Conservation (phyloP, 2,797 vertebrate species). For the Urosaurus nigricauda region DNA sequence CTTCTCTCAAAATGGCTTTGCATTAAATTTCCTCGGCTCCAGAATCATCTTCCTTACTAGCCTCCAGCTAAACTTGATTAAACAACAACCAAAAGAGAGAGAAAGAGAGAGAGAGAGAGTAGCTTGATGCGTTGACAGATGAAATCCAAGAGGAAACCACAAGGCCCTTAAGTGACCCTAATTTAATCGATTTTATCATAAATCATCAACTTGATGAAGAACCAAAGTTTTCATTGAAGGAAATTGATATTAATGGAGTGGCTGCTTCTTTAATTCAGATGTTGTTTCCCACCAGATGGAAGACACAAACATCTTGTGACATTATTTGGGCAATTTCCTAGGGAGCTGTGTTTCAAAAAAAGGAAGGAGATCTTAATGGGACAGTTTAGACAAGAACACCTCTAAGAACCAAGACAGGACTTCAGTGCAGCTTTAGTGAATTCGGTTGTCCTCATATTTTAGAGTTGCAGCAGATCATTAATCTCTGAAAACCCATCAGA, state of each 20-base stretch:
- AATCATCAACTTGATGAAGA: conserved; percentile 91
- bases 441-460: background rate
- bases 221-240: conserved; percentile 83
- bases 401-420: background rate
- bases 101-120: conserved; percentile 49
- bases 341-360: background rate
- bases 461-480: background rate
- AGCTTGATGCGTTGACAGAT: conserved; percentile 79
- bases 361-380: background rate
- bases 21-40: conserved; percentile 80
- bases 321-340: conserved; percentile 3
- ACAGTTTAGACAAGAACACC: background rate
- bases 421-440: background rate
- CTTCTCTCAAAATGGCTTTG: conserved; percentile 79
- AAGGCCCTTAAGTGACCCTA: conserved; percentile 82
- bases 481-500: accelerated
- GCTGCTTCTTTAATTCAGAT: conserved; percentile 73
- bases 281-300: conserved; percentile 25
- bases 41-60: conserved; percentile 79
- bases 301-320: conserved; percentile 10
- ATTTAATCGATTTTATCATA: conserved; percentile 95
- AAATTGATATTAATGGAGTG: conserved; percentile 87
- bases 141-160: conserved; percentile 85
- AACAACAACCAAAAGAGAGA: conserved; percentile 35
- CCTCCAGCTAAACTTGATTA: conserved; percentile 80